Percentiles rank a stretch among this genome's conserved stretches.
These are phyloP conservation scores for Tadarida brasiliensis DNA, from an alignment of 2,797 vertebrate genomes.

Conservation along the genomic window DNA sequence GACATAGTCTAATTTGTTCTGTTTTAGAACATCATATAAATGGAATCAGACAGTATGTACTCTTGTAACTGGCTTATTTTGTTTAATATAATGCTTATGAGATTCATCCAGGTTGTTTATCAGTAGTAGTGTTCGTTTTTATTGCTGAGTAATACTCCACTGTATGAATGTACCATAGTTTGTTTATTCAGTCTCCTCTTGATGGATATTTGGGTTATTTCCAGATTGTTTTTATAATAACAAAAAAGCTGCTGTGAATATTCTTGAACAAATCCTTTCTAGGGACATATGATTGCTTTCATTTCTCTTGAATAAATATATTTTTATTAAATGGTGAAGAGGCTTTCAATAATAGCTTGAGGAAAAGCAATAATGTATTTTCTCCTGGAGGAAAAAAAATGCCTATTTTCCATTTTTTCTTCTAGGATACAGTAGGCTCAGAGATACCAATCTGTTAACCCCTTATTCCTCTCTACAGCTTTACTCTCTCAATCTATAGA, in stretches of 20 bases:
- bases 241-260: neutral
- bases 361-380: neutral
- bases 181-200: neutral
- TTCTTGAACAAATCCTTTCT: neutral
- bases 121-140: neutral
- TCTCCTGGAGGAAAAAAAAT: neutral
- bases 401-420: neutral
- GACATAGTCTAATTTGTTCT: neutral
- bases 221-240: neutral
- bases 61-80: neutral
- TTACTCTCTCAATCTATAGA: neutral
- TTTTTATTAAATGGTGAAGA: slow-evolving; percentile 39
- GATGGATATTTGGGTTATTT: slow-evolving; percentile 25
- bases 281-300: neutral
- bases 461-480: neutral
- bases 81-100: neutral
- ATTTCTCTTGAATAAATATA: slow-evolving; percentile 32
- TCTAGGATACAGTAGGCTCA: neutral
- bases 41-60: neutral
- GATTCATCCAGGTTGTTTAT: neutral
- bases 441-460: neutral
- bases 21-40: neutral
- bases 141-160: slow-evolving; percentile 22
- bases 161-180: neutral
- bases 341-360: neutral